phyloP scores from a whole-genome alignment of 2,888 invertebrate genomes.

The Clusia tigrina region DNA sequence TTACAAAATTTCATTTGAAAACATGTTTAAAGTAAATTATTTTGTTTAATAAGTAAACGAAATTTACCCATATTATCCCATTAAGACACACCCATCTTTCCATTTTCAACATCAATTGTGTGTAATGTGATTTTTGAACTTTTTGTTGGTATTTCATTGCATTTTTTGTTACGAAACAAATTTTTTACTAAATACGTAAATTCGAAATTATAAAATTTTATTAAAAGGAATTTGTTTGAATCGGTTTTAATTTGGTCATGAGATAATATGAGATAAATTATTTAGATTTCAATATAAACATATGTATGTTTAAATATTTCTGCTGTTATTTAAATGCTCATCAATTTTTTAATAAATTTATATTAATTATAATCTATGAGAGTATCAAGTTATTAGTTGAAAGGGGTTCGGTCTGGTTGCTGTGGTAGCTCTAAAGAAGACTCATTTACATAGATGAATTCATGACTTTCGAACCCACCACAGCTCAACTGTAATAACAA shows the following conservation, averaged over 20 bases:
- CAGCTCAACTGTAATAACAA: too few species aligned
- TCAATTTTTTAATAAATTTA: too few species aligned
- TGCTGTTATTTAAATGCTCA: background rate
- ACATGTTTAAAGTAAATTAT: slow-evolving; percentile 18
- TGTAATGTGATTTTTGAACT: too few species aligned
- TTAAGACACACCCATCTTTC: slow-evolving; percentile 38
- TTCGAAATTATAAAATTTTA: slow-evolving; percentile 2
- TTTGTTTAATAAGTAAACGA: slow-evolving; percentile 32
- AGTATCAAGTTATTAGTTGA: too few species aligned
- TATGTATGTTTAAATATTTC: background rate
- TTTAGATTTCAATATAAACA: background rate
- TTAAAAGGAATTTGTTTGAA: slow-evolving; percentile 21
- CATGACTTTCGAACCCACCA: too few species aligned
- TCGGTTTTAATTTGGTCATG: slow-evolving; percentile 37
- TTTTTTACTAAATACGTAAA: slow-evolving; percentile 19
- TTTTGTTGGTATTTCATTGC: slow-evolving; percentile 38
- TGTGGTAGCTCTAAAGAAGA: too few species aligned
- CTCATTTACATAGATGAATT: too few species aligned
- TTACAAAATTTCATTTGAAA: background rate
- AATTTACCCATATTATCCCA: slow-evolving; percentile 61
- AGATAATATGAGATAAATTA: slow-evolving; percentile 60
- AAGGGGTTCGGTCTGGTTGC: too few species aligned
- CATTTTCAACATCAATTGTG: background rate
- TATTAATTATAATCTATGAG: too few species aligned
- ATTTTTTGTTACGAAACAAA: slow-evolving; percentile 17